A percentile compares a stretch with the other conserved stretches of the same genome.
Evolutionary conservation across 2,888 invertebrate genomes (phyloP).

Genomic region (Hoplodrina ambigua): DNA sequence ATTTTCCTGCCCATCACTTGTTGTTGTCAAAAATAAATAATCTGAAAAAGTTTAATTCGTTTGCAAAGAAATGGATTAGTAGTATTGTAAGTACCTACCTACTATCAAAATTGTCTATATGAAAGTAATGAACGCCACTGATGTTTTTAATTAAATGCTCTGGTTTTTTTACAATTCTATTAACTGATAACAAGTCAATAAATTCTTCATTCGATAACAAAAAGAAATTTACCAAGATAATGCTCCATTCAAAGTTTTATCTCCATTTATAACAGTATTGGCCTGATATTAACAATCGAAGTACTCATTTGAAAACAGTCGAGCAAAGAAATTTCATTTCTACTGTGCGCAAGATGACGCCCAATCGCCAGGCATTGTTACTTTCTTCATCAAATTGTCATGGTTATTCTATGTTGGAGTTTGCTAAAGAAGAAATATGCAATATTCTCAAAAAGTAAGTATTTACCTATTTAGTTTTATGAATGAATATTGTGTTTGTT

Average conservation of each 20-base stretch:
- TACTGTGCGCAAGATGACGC: constrained; percentile 41
- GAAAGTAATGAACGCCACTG: background rate
- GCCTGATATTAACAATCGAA: constrained; percentile 17
- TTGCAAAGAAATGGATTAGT: constrained; percentile 33
- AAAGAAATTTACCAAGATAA: constrained; percentile 45
- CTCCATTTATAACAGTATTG: constrained; percentile 30
- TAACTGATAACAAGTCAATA: constrained; percentile 53
- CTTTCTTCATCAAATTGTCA: constrained; percentile 93
- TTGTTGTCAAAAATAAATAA: constrained; percentile 1
- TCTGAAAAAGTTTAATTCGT: constrained; percentile 23
- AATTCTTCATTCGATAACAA: constrained; percentile 45
- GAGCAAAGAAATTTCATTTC: constrained; percentile 22
- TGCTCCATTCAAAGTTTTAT: constrained; percentile 58
- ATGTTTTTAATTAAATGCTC: constrained; percentile 8
- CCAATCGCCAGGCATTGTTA: constrained; percentile 90
- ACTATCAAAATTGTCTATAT: background rate
- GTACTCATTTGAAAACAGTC: constrained; percentile 17
- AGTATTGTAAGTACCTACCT: constrained; percentile 1
- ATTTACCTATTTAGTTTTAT: constrained; percentile 1
- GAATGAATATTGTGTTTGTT: background rate
- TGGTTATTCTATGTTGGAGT: constrained; percentile 92
- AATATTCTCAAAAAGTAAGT: constrained; percentile 91
- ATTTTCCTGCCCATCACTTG: background rate
- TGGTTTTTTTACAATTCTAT: constrained; percentile 5
- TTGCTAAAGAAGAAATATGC: constrained; percentile 92